Evolutionary conservation across 2,888 invertebrate genomes (phyloP).

Genomic region (Aspidiotus rigidus): DNA sequence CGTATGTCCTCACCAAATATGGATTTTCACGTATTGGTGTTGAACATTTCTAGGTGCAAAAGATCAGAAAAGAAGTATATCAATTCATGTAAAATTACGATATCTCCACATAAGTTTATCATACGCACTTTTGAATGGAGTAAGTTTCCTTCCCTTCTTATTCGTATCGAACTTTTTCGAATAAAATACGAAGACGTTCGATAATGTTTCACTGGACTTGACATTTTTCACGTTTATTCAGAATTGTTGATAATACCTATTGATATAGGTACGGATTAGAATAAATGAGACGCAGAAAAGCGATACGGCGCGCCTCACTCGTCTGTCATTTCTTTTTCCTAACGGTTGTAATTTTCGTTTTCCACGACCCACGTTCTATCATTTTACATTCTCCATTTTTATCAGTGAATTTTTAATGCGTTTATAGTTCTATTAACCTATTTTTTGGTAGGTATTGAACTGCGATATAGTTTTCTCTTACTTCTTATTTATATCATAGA

Average conservation of each 20-base stretch:
- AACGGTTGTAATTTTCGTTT: too few species aligned
- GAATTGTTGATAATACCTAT: neutral
- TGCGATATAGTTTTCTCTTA: too few species aligned
- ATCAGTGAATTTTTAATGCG: too few species aligned
- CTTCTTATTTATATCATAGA: too few species aligned
- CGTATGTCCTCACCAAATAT: too few species aligned
- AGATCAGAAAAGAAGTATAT: neutral
- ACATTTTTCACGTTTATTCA: neutral
- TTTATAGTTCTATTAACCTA: too few species aligned
- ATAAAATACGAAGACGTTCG: neutral
- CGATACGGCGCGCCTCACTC: too few species aligned
- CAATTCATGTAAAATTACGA: neutral
- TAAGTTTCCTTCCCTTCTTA: neutral
- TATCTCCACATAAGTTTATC: neutral
- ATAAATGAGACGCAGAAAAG: neutral
- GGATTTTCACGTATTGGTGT: too few species aligned
- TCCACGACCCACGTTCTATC: too few species aligned
- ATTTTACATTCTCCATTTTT: too few species aligned
- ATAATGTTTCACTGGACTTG: neutral
- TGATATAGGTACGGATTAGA: neutral
- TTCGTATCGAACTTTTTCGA: neutral
- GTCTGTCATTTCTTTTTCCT: too few species aligned
- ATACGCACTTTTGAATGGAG: neutral
- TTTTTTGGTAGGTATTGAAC: too few species aligned
- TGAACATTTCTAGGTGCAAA: neutral